A percentile compares a stretch with the other conserved stretches of the same genome.
Evolutionary conservation across 1,140 invertebrate species (phyloP).

Genomic region (Aphis craccivora): DNA sequence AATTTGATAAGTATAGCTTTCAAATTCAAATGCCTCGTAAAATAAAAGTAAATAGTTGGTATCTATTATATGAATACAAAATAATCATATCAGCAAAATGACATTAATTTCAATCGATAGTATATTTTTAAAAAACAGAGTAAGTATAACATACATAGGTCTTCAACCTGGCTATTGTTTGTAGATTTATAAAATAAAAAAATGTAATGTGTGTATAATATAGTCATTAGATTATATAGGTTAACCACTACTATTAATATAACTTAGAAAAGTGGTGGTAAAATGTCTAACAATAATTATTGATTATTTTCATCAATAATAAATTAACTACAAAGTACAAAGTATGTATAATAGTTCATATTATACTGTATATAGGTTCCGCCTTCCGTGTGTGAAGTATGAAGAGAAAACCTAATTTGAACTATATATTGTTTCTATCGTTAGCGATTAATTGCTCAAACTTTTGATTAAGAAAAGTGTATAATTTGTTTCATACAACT

Average conservation of each 20-base stretch:
- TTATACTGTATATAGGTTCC: neutral
- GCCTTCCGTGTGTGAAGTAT: neutral
- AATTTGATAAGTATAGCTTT: neutral
- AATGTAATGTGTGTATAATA: neutral
- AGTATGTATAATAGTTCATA: neutral
- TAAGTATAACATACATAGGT: neutral
- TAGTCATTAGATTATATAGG: neutral
- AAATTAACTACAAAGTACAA: conserved; percentile 1
- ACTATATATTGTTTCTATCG: neutral
- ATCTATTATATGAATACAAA: neutral
- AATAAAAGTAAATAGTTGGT: neutral
- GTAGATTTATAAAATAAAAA: neutral
- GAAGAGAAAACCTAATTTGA: neutral
- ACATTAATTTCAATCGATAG: neutral
- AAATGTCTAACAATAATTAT: conserved; percentile 4
- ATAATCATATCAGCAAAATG: neutral
- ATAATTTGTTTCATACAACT: neutral
- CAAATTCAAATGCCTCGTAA: neutral
- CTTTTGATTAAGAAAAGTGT: conserved; percentile 16
- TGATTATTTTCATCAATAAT: conserved; percentile 13
- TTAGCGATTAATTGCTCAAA: neutral
- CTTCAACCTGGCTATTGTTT: neutral
- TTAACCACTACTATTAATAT: neutral
- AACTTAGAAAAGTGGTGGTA: neutral
- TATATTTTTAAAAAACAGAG: neutral